Evolutionary conservation across 2,113 vertebrate species (phyloP).

Genomic region (Thymallus thymallus): DNA sequence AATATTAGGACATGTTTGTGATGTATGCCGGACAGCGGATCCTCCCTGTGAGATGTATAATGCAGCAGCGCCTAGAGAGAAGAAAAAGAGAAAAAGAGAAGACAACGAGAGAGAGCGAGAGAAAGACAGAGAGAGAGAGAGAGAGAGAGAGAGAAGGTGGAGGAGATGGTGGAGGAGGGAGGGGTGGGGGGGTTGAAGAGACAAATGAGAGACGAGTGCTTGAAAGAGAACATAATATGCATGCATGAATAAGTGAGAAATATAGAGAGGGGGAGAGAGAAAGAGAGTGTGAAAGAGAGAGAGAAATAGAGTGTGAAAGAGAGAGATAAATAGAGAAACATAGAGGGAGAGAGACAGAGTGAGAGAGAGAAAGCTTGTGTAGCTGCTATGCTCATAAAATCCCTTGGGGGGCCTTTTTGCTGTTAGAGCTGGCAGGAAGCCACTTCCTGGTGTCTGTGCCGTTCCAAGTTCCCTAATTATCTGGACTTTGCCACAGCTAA

Average conservation of each 20-base stretch:
- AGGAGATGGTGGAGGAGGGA: background rate
- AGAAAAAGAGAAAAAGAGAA: too few species aligned
- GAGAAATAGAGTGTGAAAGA: too few species aligned
- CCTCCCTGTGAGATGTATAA: conserved; percentile 7
- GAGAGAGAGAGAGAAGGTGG: background rate
- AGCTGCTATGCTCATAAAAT: background rate
- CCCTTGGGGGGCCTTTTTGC: conserved; percentile 16
- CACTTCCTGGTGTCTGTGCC: conserved; percentile 4
- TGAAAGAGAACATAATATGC: background rate
- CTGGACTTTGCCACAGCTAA: background rate
- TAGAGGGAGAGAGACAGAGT: background rate
- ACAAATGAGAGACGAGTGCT: background rate
- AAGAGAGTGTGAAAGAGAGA: too few species aligned
- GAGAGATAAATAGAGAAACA: too few species aligned
- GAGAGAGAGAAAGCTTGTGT: background rate
- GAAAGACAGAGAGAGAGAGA: background rate
- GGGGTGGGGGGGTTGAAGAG: background rate
- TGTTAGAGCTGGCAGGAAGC: conserved; percentile 6
- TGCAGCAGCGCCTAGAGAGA: background rate
- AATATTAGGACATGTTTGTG: conserved; percentile 59
- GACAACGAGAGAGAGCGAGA: background rate
- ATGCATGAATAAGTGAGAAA: too few species aligned
- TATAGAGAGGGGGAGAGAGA: background rate
- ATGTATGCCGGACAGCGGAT: conserved; percentile 28
- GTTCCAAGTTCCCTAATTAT: background rate